Evolutionary conservation across 2,888 invertebrate species (phyloP), one percentile per base, ranked within the genome.

Genomic region (Drosophila antonietae): DNA sequence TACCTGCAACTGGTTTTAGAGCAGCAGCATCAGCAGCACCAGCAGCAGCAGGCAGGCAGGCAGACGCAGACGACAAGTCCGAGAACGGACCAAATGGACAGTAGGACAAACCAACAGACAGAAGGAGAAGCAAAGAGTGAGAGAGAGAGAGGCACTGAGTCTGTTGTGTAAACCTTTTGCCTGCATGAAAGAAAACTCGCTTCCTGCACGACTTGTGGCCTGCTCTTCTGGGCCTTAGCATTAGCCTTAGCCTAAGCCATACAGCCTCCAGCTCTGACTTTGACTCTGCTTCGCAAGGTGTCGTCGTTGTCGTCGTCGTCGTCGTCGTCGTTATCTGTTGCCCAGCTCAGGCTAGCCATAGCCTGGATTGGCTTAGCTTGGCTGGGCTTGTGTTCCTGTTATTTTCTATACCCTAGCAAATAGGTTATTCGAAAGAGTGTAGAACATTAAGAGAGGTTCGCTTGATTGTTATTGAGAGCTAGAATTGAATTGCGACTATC

Each of bases 1-100:
- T 91, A 91, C 90, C 91, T 91, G 91, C 87, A 91, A 91, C 90
- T 91, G 90, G 90, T 91, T 91, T 89, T 83, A 68, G 70, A 77
- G 41, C 55, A 46, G 23, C 46, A 14, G 14, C 23, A 46, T 14
- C 44, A 18, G 44, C 44, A 44, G 44, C 20, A 44, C n/a, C 41
- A 41, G 44, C 20, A 44, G 41, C 41, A 41, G 8, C 18, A n/a
- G 43, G 46, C 46, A 70, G 78, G 51, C 79, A 75, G 75, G 75
- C 81, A 64, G 58, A 77, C 77, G 70, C 64, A 78, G 81, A 77
- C 78, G 81, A 78, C 75, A 80, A 73, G 80, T 77, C 77, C 77
- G 67, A 77, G 77, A 77, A 76, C 74, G 73, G 79, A 73, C 68
- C 51, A 63, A 68, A 64, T 65, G 57, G 44, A 57, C 43, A 47